These are phyloP conservation scores for Epizoanthus illoricatus DNA, from an alignment of 92 coral and sea anemone genomes.

Conservation along the genomic window DNA sequence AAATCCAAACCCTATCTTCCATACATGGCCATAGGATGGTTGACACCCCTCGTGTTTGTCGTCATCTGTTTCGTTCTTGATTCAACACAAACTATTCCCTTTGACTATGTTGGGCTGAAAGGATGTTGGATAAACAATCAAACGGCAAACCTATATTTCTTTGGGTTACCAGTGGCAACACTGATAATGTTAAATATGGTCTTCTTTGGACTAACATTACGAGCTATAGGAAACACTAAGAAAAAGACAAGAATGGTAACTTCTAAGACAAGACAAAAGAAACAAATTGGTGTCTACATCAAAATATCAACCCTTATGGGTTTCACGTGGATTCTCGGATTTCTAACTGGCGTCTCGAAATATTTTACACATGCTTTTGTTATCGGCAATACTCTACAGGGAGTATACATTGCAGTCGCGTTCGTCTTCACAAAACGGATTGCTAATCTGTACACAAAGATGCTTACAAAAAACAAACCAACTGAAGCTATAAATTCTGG, in stretches of 20 bases:
- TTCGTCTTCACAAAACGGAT: constrained; percentile 38
- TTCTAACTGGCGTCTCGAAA: constrained; percentile 34
- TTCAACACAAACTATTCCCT: constrained; percentile 47
- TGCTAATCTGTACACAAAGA: constrained; percentile 19
- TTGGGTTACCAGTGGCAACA: constrained; percentile 55
- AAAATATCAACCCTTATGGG: constrained; percentile 72
- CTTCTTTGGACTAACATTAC: constrained; percentile 60
- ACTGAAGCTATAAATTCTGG: not conserved
- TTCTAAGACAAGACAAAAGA: constrained; percentile 13
- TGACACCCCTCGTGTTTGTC: constrained; percentile 59
- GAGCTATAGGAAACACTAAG: constrained; percentile 34
- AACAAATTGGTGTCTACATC: constrained; percentile 41
- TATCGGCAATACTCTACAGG: constrained; percentile 30
- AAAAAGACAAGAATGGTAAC: constrained; percentile 41
- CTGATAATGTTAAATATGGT: constrained; percentile 45
- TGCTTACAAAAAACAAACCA: not conserved
- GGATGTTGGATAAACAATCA: constrained; percentile 68
- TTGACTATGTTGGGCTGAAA: constrained; percentile 58
- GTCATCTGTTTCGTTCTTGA: constrained; percentile 56
- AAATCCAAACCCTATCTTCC: not conserved
- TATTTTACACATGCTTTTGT: constrained; percentile 44
- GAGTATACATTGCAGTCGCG: constrained; percentile 36
- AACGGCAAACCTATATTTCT: constrained; percentile 38
- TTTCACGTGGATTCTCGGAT: constrained; percentile 67
- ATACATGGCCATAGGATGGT: constrained; percentile 51